Percentiles rank a stretch among this genome's conserved stretches.
phyloP scores from a whole-genome alignment of 2,888 invertebrate genomes.

The Erebia epiphron region DNA sequence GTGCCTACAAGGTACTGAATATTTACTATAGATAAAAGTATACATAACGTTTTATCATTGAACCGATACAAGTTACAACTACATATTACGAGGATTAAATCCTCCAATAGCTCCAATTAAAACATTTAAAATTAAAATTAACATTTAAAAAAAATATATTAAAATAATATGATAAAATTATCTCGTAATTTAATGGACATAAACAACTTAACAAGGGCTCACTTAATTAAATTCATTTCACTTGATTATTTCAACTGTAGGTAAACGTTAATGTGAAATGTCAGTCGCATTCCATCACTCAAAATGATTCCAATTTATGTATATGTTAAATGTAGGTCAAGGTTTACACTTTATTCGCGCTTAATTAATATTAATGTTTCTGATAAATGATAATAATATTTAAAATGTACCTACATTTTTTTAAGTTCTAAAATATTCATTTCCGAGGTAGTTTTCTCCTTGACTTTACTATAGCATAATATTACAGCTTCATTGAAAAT shows the following conservation, averaged over 20 bases:
- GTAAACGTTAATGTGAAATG: conserved; percentile 3
- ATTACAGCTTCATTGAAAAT: too few relatives aligned
- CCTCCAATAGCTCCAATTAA: too few relatives aligned
- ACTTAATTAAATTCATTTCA: neutral
- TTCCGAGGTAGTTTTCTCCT: conserved; percentile 1
- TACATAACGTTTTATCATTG: neutral
- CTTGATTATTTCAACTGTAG: conserved; percentile 9
- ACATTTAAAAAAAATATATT: too few relatives aligned
- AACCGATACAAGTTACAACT: too few relatives aligned
- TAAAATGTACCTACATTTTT: neutral
- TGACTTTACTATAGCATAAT: neutral
- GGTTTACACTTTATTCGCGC: conserved; percentile 14
- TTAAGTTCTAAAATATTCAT: conserved; percentile 6
- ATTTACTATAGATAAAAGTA: neutral
- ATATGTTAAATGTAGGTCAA: conserved; percentile 19
- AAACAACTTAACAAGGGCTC: neutral
- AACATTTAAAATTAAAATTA: too few relatives aligned
- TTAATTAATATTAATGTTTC: conserved; percentile 11
- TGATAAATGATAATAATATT: neutral
- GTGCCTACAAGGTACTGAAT: too few relatives aligned
- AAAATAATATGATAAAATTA: too few relatives aligned
- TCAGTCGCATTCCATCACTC: conserved; percentile 1
- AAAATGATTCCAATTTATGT: conserved; percentile 4
- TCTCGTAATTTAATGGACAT: neutral
- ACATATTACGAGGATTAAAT: too few relatives aligned